A percentile compares a stretch with the other conserved stretches of the same genome.
phyloP scores from a whole-genome alignment of 2,797 vertebrate species.

The Artibeus jamaicensis region DNA sequence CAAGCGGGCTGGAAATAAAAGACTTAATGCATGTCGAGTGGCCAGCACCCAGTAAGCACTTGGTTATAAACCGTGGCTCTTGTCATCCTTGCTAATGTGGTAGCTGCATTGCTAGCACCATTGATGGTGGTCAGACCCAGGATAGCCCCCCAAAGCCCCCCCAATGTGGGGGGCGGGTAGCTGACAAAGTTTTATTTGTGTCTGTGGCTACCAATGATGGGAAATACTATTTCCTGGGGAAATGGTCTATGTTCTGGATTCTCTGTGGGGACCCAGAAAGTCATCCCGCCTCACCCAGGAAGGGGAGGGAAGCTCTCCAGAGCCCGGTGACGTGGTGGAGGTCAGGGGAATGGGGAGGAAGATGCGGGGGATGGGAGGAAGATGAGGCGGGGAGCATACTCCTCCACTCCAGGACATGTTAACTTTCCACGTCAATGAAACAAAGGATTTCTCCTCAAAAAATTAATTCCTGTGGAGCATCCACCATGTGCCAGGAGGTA shows the following conservation, averaged over 20 bases:
- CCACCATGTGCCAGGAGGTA: rapidly evolving
- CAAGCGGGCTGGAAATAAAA: not conserved
- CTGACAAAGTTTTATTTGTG: not conserved
- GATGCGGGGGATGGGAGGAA: rapidly evolving
- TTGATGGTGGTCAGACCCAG: not conserved
- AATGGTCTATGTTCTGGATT: not conserved
- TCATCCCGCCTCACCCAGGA: not conserved
- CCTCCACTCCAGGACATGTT: not conserved
- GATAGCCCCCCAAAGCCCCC: too few relatives aligned
- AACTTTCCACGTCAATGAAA: rapidly evolving
- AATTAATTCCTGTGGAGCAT: not conserved
- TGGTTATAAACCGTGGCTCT: rapidly evolving
- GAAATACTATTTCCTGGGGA: not conserved
- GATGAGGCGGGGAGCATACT: too few relatives aligned
- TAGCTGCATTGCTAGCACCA: rapidly evolving
- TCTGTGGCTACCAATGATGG: not conserved
- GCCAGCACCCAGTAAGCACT: not conserved
- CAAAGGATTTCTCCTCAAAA: not conserved
- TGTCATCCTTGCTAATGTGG: rapidly evolving
- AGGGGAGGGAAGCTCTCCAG: not conserved
- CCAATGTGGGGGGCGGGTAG: rapidly evolving
- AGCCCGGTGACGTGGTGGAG: rapidly evolving
- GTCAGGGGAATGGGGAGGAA: rapidly evolving
- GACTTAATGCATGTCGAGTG: rapidly evolving
- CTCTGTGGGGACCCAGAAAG: not conserved